Evolutionary conservation across 2,888 invertebrate species (phyloP).

Genomic region (Melanostoma mellinum): DNA sequence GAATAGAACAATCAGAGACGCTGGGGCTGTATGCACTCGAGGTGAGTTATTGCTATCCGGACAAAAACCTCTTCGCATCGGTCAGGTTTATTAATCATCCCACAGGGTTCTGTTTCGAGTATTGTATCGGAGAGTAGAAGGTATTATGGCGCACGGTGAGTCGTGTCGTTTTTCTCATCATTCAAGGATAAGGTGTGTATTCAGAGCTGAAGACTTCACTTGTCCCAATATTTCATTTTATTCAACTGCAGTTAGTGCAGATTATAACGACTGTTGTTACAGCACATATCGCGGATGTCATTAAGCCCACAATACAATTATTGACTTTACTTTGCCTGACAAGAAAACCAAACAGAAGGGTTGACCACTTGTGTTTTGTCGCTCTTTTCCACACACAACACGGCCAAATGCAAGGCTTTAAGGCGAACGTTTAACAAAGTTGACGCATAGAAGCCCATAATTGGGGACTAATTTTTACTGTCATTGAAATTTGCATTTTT

Average conservation of each 20-base stretch:
- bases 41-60: slow-evolving; percentile 64
- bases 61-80: slow-evolving; percentile 51
- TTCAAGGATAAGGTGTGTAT: slow-evolving; percentile 39
- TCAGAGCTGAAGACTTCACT: slow-evolving; percentile 37
- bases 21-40: slow-evolving; percentile 25
- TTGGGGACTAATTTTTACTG: too few species aligned
- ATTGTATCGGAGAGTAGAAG: slow-evolving; percentile 28
- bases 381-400: not conserved
- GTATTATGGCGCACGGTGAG: slow-evolving; percentile 20
- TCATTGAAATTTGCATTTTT: too few species aligned
- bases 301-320: slow-evolving; percentile 28
- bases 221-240: slow-evolving; percentile 65
- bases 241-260: slow-evolving; percentile 28
- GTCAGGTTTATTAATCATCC: slow-evolving; percentile 66
- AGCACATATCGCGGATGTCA: slow-evolving; percentile 23
- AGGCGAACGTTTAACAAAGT: not conserved
- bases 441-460: too few species aligned
- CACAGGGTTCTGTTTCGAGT: slow-evolving; percentile 25
- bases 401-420: slow-evolving; percentile 12
- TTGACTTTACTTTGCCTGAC: slow-evolving; percentile 13
- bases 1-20: slow-evolving; percentile 46
- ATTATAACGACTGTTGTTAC: slow-evolving; percentile 39
- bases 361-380: not conserved
- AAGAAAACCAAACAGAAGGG: not conserved
- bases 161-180: slow-evolving; percentile 42